These are phyloP conservation scores for Kryptopterus vitreolus DNA, from an alignment of 2,797 vertebrate genomes.

Conservation along the genomic window DNA sequence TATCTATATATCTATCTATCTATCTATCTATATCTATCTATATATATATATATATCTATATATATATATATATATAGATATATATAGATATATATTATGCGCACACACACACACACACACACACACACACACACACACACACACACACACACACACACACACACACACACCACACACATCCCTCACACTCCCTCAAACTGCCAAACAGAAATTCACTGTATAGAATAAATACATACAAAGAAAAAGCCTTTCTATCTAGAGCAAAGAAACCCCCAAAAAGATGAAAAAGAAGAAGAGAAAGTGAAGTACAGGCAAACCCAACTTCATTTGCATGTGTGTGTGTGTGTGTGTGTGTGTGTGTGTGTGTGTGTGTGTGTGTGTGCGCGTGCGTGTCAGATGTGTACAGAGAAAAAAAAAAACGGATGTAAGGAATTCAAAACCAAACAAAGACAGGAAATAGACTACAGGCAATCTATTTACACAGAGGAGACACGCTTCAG, in stretches of 20 bases:
- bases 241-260: background rate
- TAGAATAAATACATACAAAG: too few relatives aligned
- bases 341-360: background rate
- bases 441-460: background rate
- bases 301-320: background rate
- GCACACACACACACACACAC: too few relatives aligned
- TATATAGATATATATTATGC: too few relatives aligned
- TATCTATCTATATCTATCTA: too few relatives aligned
- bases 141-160: too few relatives aligned
- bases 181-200: background rate
- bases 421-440: background rate
- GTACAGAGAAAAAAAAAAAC: background rate
- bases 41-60: too few relatives aligned
- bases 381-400: background rate
- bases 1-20: too few relatives aligned
- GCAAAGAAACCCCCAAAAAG: background rate
- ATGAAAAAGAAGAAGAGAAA: background rate
- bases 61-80: too few relatives aligned
- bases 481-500: conserved; percentile 16
- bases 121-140: too few relatives aligned
- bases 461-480: background rate
- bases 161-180: too few relatives aligned
- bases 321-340: background rate
- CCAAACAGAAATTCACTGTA: background rate
- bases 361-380: background rate